Evolutionary conservation across 1,140 invertebrate species (phyloP), one percentile per base, ranked within the genome.

Genomic region (Drosophila prosaltans): DNA sequence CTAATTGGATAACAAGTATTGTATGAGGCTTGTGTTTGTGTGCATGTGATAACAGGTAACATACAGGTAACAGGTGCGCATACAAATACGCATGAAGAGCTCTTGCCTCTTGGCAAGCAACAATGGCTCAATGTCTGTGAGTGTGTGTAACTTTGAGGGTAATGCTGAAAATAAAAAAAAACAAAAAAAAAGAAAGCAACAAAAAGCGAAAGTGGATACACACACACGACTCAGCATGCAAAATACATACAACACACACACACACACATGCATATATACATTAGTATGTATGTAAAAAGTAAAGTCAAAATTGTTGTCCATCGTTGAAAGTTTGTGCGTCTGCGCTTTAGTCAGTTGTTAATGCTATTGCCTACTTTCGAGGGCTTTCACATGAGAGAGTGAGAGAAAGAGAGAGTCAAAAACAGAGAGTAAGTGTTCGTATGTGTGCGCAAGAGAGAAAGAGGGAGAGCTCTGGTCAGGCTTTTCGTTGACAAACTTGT

Each of bases 341-440:
- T 86, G 82, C 82, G 82, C 84, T 54, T 62, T 88, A 24, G 58
- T 9, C 16, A 58, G 79, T 79, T 86, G 79, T 76, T 80, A 68
- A 77, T 73, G 62, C 30, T 59, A 48, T 86, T 89, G 83, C 83
- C 83, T 88, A 88, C 84, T 78, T 88, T 80, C 32, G 43, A 68
- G 83, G 68, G 83, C 59, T 40, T 45, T 58, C 26, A 63, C 9
- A n/a, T 10, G 21, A 24, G 41, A 28, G 59, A 41, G 45, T 36
- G 3, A 36, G 45, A 55, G 10, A 55, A 21, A 45, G 54, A 32
- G 55, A 11, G 54, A 2, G 48, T 16, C 16, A 16, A 16, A 10
- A 26, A 16, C 9, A 8, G 54, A 8, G 48, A 24, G 48, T 21
- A 36, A 4, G 65, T 32, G 43, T 51, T 45, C 32, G 71, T 65